phyloP scores from a whole-genome alignment of 2,113 vertebrate genomes.

The Alosa alosa region DNA sequence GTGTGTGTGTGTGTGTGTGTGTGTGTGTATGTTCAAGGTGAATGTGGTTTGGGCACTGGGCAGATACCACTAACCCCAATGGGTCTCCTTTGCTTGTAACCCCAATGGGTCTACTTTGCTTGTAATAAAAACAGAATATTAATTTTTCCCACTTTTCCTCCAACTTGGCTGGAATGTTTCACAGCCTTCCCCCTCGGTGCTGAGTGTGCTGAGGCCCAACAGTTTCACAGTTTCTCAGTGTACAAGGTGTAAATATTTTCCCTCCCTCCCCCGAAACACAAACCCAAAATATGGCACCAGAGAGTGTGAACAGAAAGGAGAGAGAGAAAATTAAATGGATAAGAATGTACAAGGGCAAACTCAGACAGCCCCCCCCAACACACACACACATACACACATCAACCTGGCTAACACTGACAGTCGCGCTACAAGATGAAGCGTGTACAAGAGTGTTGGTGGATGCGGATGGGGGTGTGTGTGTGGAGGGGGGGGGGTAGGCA shows the following conservation, averaged over 20 bases:
- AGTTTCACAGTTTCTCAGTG: conserved; percentile 29
- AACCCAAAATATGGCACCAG: conserved; percentile 17
- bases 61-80: neutral
- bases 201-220: conserved; percentile 24
- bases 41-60: neutral
- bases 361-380: conserved; percentile 17
- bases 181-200: conserved; percentile 23
- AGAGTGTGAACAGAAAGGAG: conserved; percentile 3
- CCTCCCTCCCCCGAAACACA: neutral
- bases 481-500: conserved; percentile 23
- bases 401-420: conserved; percentile 16
- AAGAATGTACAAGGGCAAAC: conserved; percentile 31
- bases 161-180: conserved; percentile 49
- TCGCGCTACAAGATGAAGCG: conserved; percentile 32
- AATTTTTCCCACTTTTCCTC: neutral
- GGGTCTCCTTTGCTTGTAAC: neutral
- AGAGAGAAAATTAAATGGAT: conserved; percentile 17
- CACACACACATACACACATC: neutral
- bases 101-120: neutral
- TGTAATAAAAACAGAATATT: neutral
- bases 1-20: neutral
- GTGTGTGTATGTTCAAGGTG: neutral
- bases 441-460: conserved; percentile 31
- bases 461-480: conserved; percentile 39
- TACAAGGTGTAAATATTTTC: conserved; percentile 40